Evolutionary conservation across 2,888 invertebrate genomes (phyloP).

Genomic region (Epistrophe grossulariae): DNA sequence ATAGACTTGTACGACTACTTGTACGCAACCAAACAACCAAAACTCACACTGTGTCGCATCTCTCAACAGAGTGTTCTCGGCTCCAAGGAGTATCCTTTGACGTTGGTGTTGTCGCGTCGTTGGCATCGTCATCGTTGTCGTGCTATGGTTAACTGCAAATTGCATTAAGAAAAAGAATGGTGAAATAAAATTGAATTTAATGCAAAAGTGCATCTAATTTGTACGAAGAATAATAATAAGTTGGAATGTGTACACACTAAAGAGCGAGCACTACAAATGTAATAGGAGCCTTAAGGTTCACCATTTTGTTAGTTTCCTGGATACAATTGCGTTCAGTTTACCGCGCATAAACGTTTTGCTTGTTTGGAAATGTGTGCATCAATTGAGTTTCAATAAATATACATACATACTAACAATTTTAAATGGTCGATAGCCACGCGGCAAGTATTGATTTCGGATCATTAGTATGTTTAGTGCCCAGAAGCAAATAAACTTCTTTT

Average conservation of each 20-base stretch:
- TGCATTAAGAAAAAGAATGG: slow-evolving; percentile 7
- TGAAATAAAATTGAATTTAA: slow-evolving; percentile 51
- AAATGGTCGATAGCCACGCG: slow-evolving; percentile 7
- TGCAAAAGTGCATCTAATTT: slow-evolving; percentile 52
- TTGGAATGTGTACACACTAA: slow-evolving; percentile 18
- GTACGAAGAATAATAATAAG: slow-evolving; percentile 44
- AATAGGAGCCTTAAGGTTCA: slow-evolving; percentile 37
- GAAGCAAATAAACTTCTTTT: background rate
- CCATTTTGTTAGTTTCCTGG: slow-evolving; percentile 35
- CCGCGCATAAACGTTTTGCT: background rate
- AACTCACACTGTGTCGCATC: slow-evolving; percentile 31
- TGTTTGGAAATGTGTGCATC: background rate
- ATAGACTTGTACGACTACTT: slow-evolving; percentile 64
- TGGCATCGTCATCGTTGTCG: background rate
- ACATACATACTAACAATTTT: slow-evolving; percentile 3
- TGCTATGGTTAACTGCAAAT: slow-evolving; percentile 40
- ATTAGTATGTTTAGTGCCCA: background rate
- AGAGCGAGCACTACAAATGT: slow-evolving; percentile 8
- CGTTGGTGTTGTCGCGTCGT: slow-evolving; percentile 5
- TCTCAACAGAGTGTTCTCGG: background rate
- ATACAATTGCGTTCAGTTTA: slow-evolving; percentile 14
- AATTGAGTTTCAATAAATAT: slow-evolving; percentile 12
- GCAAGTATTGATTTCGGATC: slow-evolving; percentile 21
- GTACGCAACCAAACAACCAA: slow-evolving; percentile 43
- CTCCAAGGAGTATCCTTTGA: slow-evolving; percentile 32